Percentiles rank a stretch among this genome's conserved stretches.
Conservation (phyloP, 1,140 invertebrate species). For the Lepidostoma basale region DNA sequence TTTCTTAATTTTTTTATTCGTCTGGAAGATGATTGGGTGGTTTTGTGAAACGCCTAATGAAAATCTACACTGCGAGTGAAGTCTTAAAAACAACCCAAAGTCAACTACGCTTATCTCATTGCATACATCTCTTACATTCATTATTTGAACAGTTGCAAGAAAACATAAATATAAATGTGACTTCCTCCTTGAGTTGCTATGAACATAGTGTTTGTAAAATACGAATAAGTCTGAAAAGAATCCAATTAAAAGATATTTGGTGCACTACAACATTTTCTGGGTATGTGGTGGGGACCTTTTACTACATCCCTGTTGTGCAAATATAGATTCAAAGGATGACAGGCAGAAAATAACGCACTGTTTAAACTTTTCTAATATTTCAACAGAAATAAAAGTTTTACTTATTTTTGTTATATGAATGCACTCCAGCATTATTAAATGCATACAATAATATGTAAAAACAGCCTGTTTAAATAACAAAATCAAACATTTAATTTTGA, state of each 20-base stretch:
- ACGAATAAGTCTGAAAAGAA: neutral
- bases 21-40: conserved; percentile 29
- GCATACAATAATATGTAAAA: too few relatives aligned
- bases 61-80: conserved; percentile 32
- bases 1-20: conserved; percentile 20
- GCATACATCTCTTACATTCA: neutral
- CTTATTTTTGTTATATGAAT: too few relatives aligned
- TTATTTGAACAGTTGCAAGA: neutral
- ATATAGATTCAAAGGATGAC: too few relatives aligned
- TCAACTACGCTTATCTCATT: too few relatives aligned
- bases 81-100: conserved; percentile 4
- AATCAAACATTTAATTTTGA: too few relatives aligned
- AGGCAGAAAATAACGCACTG: too few relatives aligned
- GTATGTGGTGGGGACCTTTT: too few relatives aligned
- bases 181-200: neutral
- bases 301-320: too few relatives aligned
- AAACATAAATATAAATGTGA: neutral
- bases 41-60: conserved; percentile 43
- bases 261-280: neutral
- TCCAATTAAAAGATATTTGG: neutral
- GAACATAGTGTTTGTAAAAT: neutral
- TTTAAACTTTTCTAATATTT: too few relatives aligned
- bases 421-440: too few relatives aligned
- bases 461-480: too few relatives aligned
- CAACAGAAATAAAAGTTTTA: too few relatives aligned